Conservation (phyloP, 2,888 invertebrate species). For the Stenoptilia bipunctidactyla region DNA sequence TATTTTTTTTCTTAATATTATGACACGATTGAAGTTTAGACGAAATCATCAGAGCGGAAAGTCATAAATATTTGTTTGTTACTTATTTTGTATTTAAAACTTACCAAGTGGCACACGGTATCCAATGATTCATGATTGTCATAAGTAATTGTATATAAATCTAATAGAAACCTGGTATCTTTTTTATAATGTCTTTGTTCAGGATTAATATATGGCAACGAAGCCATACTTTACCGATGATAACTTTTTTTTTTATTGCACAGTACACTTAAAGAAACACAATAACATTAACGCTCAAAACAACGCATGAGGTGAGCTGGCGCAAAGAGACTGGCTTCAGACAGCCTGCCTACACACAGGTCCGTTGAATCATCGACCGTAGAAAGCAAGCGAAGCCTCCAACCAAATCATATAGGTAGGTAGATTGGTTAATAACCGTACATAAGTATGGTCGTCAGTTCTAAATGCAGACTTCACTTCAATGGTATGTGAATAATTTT, state of each 20-base stretch:
- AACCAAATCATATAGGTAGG: background rate
- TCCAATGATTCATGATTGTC: slow-evolving; percentile 85
- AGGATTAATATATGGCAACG: slow-evolving; percentile 65
- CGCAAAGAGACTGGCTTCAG: slow-evolving; percentile 48
- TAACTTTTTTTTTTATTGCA: slow-evolving; percentile 3
- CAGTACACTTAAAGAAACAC: slow-evolving; percentile 17
- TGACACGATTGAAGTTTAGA: no score
- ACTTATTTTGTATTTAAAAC: slow-evolving; percentile 31
- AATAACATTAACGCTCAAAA: slow-evolving; percentile 21
- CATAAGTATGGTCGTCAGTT: background rate
- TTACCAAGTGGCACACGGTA: slow-evolving; percentile 76
- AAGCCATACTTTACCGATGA: slow-evolving; percentile 50
- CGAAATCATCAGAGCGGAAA: no score
- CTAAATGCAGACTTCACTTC: background rate
- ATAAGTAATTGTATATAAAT: slow-evolving; percentile 88
- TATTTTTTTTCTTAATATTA: slow-evolving; percentile 1
- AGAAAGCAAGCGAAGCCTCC: slow-evolving; percentile 42
- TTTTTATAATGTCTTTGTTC: slow-evolving; percentile 87
- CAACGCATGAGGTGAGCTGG: slow-evolving; percentile 29
- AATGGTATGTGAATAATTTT: slow-evolving; percentile 1
- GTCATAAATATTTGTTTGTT: no score
- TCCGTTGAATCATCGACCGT: slow-evolving; percentile 50
- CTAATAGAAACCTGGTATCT: slow-evolving; percentile 85
- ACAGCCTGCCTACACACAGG: slow-evolving; percentile 31
- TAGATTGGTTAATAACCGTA: slow-evolving; percentile 1